Percentiles rank a stretch among this genome's conserved stretches.
Conservation (phyloP, 2,797 vertebrate genomes). For the Malurus splendens region DNA sequence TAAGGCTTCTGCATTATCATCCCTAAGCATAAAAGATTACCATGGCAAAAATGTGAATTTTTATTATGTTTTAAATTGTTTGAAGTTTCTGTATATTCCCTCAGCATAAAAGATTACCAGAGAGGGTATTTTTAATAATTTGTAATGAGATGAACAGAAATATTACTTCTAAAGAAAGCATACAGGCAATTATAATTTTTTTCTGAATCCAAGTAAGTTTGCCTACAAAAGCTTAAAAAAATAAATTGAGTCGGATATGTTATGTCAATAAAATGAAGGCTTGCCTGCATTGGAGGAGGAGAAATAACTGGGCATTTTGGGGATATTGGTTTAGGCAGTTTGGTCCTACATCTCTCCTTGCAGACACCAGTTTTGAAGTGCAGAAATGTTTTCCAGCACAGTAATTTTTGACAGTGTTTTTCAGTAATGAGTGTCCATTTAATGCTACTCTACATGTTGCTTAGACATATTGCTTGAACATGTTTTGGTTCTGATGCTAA, state of each 20-base stretch:
- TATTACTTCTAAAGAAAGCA: neutral
- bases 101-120: neutral
- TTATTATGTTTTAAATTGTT: neutral
- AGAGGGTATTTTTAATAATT: neutral
- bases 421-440: neutral
- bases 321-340: neutral
- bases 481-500: neutral
- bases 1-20: neutral
- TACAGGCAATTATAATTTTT: neutral
- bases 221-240: neutral
- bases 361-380: neutral
- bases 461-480: neutral
- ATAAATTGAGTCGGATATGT: neutral
- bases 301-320: neutral
- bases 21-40: neutral
- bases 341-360: neutral
- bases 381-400: fast-evolving
- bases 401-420: neutral
- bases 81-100: neutral
- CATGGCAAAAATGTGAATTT: neutral
- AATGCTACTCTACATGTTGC: neutral
- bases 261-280: neutral
- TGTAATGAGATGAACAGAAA: neutral
- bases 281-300: neutral
- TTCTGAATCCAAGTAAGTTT: neutral